Evolutionary conservation across 2,888 invertebrate species (phyloP), one percentile per base, ranked within the genome.

Genomic region (Pseudeuparius sepicola): DNA sequence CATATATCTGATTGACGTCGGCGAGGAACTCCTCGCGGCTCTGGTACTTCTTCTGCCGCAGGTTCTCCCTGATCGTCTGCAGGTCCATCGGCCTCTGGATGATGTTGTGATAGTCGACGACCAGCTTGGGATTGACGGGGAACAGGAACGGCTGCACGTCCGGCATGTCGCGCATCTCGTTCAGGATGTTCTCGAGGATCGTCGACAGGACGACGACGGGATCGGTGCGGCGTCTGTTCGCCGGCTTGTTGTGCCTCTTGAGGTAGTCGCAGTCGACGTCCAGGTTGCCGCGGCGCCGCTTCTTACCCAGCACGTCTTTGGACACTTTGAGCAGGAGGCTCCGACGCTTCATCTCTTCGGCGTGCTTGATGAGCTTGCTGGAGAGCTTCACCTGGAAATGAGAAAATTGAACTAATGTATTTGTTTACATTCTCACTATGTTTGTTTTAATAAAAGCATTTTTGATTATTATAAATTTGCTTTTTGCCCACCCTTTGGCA

Each of bases 51-150:
- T 87, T 86, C 56, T 86, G 80, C 37, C 43, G 24, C 11, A 90
- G 64, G 57, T 87, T 87, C 49, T 93, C 94, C 24, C 94, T 69
- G 50, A 99, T 94, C 0, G 87, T 88, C 61, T 96, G 96, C 33
- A 99, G 67, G 60, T 98, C 97, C 90, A 98, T 97, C 0, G 98
- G 98, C 36, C 85, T 74, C 26, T 79, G 76, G 13, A 98, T 76
- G 36, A 96, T 88, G 45, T 82, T 79, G 57, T 92, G 84, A 63
- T 99, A 99, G 61, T 97, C 97, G 0, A 89, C 84, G 4, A 96
- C 93, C 50, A 78, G 61, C 80, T 94, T 96, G 7, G 80, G 76
- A 65, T 88, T 96, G 16, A 98, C 97, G 2, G 97, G 94, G 53
- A 87, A 83, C 47, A 93, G 67, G 64, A 98, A 97, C 0, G 88